phyloP scores from a whole-genome alignment of 2,113 vertebrate species.

The Leiothrix lutea region DNA sequence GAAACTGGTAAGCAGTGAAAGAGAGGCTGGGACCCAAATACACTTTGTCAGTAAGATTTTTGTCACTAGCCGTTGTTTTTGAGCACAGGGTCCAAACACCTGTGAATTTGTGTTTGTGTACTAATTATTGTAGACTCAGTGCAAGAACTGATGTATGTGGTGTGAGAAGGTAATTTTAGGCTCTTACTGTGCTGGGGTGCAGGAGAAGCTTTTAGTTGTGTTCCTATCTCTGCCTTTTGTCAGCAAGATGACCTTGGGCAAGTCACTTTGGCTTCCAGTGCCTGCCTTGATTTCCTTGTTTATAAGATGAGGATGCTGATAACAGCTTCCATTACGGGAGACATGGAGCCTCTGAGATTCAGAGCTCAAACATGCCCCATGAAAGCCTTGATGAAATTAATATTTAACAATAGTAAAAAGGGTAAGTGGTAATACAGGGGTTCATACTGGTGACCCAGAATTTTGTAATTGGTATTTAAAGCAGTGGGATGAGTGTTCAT shows the following conservation, averaged over 20 bases:
- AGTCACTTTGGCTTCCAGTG: background rate
- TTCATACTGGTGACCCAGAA: background rate
- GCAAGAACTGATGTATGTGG: background rate
- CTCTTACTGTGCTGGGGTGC: background rate
- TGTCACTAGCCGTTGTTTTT: background rate
- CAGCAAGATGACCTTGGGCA: background rate
- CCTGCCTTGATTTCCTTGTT: background rate
- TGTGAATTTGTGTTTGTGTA: background rate
- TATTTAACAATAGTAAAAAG: background rate
- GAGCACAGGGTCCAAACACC: background rate
- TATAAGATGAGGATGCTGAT: background rate
- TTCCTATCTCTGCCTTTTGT: background rate
- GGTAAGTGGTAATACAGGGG: background rate
- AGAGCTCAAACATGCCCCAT: background rate
- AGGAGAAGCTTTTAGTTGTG: background rate
- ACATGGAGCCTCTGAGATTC: background rate
- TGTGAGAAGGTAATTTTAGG: background rate
- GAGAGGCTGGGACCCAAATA: background rate
- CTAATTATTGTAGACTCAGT: background rate
- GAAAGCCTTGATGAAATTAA: background rate
- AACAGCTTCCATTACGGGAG: background rate
- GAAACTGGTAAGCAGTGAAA: background rate
- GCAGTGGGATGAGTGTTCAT: background rate
- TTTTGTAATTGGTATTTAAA: background rate
- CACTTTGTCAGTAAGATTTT: background rate